Conservation (phyloP, 2,113 vertebrate genomes). For the Nothobranchius kuhntae region DNA sequence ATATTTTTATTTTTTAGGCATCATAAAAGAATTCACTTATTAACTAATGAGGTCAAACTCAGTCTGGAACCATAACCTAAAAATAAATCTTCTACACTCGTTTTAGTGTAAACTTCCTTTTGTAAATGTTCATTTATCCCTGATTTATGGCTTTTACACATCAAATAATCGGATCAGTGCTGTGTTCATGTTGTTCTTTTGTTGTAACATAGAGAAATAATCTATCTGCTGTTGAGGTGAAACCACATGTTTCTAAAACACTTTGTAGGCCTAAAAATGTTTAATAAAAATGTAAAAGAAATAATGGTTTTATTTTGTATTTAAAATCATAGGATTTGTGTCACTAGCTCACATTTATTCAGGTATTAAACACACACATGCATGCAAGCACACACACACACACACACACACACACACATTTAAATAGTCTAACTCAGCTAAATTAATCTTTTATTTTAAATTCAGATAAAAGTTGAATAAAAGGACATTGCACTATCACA, state of each 20-base stretch:
- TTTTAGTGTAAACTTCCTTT: constrained; percentile 25
- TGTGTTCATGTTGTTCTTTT: constrained; percentile 6
- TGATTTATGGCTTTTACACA: constrained; percentile 22
- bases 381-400: too few relatives aligned
- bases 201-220: neutral
- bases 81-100: constrained; percentile 10
- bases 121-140: constrained; percentile 20
- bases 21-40: neutral
- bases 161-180: constrained; percentile 19
- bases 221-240: constrained; percentile 1
- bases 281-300: constrained; percentile 47
- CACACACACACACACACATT: too few relatives aligned
- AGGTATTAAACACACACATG: too few relatives aligned
- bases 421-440: too few relatives aligned
- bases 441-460: too few relatives aligned
- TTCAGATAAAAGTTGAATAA: too few relatives aligned
- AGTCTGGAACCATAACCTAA: constrained; percentile 1
- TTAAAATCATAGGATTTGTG: neutral
- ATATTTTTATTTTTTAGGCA: neutral
- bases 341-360: neutral
- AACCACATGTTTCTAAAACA: constrained; percentile 2
- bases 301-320: neutral
- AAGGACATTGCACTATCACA: constrained; percentile 1
- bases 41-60: neutral
- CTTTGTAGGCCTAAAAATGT: constrained; percentile 33